Percentiles rank a stretch among this genome's conserved stretches.
Evolutionary conservation across 1,140 invertebrate species (phyloP).

Genomic region (Brachionus koreanus): DNA sequence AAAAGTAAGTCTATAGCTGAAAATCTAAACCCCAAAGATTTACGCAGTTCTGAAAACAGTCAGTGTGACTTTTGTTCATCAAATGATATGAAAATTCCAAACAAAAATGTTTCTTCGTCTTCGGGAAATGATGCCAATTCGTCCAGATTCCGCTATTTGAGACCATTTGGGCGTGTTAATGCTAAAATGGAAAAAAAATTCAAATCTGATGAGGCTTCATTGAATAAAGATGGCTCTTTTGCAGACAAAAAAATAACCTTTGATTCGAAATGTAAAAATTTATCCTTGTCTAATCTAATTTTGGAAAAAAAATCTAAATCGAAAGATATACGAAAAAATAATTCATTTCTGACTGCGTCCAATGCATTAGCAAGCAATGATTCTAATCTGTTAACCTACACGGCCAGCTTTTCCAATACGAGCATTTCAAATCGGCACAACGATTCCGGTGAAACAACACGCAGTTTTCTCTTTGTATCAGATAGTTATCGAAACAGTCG

Average conservation of each 20-base stretch:
- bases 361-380: not conserved
- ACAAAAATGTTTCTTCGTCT: not conserved
- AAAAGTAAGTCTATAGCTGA: not conserved
- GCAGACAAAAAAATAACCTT: not conserved
- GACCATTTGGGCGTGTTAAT: not conserved
- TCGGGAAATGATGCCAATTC: not conserved
- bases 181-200: not conserved
- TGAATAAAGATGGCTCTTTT: not conserved
- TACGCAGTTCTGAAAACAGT: not conserved
- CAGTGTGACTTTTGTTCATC: not conserved
- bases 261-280: conserved; percentile 1
- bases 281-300: conserved; percentile 2
- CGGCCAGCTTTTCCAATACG: not conserved
- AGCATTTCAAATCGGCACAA: not conserved
- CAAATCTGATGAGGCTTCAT: not conserved
- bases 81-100: not conserved
- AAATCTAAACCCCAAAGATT: not conserved
- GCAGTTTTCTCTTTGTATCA: not conserved
- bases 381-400: not conserved
- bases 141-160: not conserved
- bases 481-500: conserved; percentile 10
- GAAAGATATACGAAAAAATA: not conserved
- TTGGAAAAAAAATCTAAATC: not conserved
- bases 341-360: not conserved
- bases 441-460: not conserved